Percentiles rank a stretch among this genome's conserved stretches.
These are phyloP conservation scores for Hylomyscus alleni DNA, from an alignment of 2,797 vertebrate species.

Conservation along the genomic window DNA sequence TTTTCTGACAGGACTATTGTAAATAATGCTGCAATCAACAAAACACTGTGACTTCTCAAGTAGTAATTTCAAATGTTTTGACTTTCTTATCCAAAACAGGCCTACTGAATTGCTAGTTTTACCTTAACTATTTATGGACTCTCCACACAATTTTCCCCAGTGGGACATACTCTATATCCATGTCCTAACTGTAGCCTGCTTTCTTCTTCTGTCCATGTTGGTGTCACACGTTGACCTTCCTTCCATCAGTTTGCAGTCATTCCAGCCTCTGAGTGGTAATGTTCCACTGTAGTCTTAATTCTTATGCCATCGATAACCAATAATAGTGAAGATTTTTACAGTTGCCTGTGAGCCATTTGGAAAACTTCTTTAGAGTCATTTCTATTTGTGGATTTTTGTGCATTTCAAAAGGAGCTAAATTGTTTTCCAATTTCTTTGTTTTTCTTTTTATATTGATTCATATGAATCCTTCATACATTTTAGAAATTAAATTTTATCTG, in stretches of 20 bases:
- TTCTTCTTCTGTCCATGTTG: background rate
- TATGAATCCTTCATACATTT: background rate
- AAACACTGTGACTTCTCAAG: background rate
- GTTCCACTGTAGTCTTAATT: background rate
- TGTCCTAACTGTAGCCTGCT: accelerated
- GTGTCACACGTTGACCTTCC: background rate
- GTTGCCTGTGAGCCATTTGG: background rate
- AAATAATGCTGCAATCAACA: background rate
- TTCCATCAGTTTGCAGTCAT: background rate
- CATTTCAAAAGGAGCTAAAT: background rate
- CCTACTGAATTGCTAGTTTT: no score
- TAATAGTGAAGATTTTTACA: background rate
- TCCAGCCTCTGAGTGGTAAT: background rate
- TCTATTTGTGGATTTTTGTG: background rate
- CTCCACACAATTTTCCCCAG: background rate
- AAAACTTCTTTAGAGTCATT: background rate
- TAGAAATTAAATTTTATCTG: background rate
- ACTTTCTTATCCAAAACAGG: background rate
- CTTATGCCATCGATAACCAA: background rate
- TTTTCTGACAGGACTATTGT: background rate
- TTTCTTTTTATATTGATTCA: background rate
- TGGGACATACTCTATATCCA: background rate
- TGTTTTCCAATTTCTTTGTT: background rate
- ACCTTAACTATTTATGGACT: background rate
- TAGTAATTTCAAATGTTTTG: background rate